phyloP scores from a whole-genome alignment of 2,797 vertebrate genomes.

The Poecilia wingei region DNA sequence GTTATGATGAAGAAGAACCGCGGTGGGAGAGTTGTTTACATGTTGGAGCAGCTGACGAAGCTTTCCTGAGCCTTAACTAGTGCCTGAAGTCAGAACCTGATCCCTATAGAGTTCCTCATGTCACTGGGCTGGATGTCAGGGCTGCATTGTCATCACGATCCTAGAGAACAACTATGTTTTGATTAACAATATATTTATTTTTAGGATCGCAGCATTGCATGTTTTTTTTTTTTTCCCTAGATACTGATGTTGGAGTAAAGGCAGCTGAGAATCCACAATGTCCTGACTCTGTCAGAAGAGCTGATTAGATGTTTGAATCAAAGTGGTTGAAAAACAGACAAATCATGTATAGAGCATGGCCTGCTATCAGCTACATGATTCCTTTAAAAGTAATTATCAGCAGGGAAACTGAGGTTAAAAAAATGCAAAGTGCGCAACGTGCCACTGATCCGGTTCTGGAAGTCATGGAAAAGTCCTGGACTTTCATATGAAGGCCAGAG shows the following conservation, averaged over 20 bases:
- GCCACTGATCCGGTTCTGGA: conserved; percentile 19
- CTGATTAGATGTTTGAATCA: background rate
- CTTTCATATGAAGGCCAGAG: conserved; percentile 34
- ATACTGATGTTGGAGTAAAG: background rate
- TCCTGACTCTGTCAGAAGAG: background rate
- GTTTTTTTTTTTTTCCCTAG: background rate
- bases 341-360: background rate
- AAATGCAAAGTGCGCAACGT: conserved; percentile 16
- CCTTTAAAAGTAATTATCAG: conserved; percentile 10
- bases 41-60: background rate
- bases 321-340: background rate
- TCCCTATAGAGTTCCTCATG: background rate
- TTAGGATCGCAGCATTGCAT: background rate
- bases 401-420: conserved; percentile 21
- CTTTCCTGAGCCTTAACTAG: background rate
- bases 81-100: background rate
- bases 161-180: background rate
- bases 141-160: background rate
- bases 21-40: background rate
- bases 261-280: background rate
- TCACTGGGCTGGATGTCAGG: background rate
- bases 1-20: background rate
- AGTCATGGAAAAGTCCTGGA: conserved; percentile 52
- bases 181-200: background rate
- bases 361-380: background rate